Conservation (phyloP, 2,888 invertebrate species). For the Parasteatoda lunata region DNA sequence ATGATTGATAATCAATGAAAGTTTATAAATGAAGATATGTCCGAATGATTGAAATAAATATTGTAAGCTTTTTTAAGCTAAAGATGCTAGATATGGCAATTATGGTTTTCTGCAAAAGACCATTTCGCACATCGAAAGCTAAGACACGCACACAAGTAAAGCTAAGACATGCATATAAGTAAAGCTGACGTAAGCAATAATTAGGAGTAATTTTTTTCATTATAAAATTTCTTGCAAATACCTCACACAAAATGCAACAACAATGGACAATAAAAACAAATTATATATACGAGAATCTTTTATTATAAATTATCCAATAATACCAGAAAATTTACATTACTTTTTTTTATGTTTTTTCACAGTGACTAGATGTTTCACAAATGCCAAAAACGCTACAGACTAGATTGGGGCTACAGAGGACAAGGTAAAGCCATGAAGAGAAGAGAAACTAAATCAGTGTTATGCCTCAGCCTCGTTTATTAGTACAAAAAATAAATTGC, state of each 20-base stretch:
- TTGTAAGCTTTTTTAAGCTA: too few species aligned
- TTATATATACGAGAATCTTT: background rate
- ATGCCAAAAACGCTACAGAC: slow-evolving; percentile 38
- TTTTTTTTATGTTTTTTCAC: slow-evolving; percentile 10
- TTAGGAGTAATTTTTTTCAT: too few species aligned
- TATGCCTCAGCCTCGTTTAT: background rate
- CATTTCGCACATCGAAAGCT: too few species aligned
- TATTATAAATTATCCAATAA: slow-evolving; percentile 1
- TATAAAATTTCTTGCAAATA: too few species aligned
- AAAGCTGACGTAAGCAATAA: too few species aligned
- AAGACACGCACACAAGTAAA: too few species aligned
- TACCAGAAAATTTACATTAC: background rate
- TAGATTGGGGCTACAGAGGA: slow-evolving; percentile 38
- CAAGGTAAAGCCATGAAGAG: slow-evolving; percentile 36
- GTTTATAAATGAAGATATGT: too few species aligned
- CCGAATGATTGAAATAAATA: too few species aligned
- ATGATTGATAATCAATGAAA: too few species aligned
- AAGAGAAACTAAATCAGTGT: background rate
- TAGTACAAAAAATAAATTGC: background rate
- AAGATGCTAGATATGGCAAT: too few species aligned
- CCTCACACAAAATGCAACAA: background rate
- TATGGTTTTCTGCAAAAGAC: too few species aligned
- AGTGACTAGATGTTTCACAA: slow-evolving; percentile 47
- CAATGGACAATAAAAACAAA: background rate
- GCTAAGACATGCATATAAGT: too few species aligned